phyloP scores from a whole-genome alignment of 2,113 vertebrate species.

The Varanus komodoensis region DNA sequence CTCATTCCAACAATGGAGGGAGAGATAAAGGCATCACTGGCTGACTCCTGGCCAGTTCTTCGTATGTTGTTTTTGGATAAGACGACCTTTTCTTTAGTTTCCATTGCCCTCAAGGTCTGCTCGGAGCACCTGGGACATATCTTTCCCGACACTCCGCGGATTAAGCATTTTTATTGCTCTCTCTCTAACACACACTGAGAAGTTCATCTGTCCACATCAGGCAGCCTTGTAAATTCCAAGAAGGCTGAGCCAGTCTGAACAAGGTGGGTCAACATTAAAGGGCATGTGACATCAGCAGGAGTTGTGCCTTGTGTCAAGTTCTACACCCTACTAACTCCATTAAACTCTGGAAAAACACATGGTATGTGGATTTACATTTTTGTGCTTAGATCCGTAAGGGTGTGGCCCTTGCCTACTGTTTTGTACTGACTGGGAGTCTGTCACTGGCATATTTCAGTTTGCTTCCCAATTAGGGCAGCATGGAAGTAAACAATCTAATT shows the following conservation, averaged over 20 bases:
- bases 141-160: not conserved
- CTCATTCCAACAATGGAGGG: not conserved
- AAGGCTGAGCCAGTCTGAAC: not conserved
- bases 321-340: not conserved
- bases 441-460: not conserved
- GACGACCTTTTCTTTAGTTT: not conserved
- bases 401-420: not conserved
- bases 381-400: not conserved
- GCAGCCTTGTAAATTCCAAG: conserved; percentile 14
- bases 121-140: not conserved
- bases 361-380: not conserved
- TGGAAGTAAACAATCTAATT: not conserved
- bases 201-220: not conserved
- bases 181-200: not conserved
- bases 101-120: not conserved
- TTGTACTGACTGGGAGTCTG: not conserved
- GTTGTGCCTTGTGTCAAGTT: not conserved
- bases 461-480: not conserved
- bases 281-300: not conserved
- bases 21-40: not conserved
- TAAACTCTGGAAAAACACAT: not conserved
- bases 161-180: conserved; percentile 25
- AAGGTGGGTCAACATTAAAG: not conserved
- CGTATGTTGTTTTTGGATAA: not conserved
- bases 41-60: not conserved